Evolutionary conservation across 2,797 vertebrate species (phyloP).

Genomic region (Huso huso): DNA sequence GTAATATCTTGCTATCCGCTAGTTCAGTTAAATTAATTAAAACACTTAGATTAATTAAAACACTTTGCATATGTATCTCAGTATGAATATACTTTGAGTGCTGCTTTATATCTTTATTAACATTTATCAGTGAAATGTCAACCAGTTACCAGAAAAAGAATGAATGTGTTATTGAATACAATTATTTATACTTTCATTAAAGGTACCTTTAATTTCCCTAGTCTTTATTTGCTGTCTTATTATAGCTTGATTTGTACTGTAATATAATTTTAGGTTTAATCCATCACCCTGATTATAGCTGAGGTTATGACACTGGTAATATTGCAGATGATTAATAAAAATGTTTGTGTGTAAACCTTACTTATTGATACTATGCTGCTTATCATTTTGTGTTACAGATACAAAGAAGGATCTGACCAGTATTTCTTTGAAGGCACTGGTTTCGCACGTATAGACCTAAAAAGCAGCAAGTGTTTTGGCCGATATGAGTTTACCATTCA

Average conservation of each 20-base stretch:
- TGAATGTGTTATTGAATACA: too few relatives aligned
- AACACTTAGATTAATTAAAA: background rate
- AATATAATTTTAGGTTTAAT: too few relatives aligned
- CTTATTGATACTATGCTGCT: too few relatives aligned
- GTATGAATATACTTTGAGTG: background rate
- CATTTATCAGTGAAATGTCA: too few relatives aligned
- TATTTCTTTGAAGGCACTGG: conserved; percentile 55
- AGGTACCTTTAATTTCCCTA: too few relatives aligned
- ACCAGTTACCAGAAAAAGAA: too few relatives aligned
- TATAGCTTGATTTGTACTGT: too few relatives aligned
- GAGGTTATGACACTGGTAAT: background rate
- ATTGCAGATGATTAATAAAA: background rate
- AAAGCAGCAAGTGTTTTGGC: fast-evolving
- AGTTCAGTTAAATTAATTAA: background rate
- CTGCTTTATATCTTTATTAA: too few relatives aligned
- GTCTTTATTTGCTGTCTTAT: too few relatives aligned
- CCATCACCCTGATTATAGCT: too few relatives aligned
- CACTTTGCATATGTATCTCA: background rate
- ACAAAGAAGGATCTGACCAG: conserved; percentile 9
- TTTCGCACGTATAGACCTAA: conserved; percentile 35
- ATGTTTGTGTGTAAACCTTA: background rate
- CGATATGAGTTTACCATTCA: background rate
- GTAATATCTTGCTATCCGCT: too few relatives aligned
- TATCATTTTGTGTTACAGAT: conserved; percentile 31
- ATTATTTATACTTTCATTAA: too few relatives aligned